Evolutionary conservation across 2,888 invertebrate genomes (phyloP), one percentile per base, ranked within the genome.

Genomic region (Encarsia formosa): DNA sequence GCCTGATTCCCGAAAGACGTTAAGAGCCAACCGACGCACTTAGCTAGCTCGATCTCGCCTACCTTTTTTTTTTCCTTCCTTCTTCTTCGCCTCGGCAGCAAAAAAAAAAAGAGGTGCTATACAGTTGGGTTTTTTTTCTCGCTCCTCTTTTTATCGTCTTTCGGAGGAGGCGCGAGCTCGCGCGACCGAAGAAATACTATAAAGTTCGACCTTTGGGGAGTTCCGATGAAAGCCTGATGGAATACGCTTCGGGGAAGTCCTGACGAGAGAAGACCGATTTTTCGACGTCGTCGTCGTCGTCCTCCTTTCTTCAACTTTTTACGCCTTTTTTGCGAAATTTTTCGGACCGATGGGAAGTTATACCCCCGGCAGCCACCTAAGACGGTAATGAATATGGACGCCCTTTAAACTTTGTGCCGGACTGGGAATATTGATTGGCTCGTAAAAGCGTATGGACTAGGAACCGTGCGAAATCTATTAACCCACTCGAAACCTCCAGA

Each of bases 1-100:
- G 57, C 57, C 16, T 44, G 61, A 65, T 65, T 65, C 65, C 60
- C 54, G 58, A 65, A 64, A 64, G 63, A 64, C 64, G 64, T 65
- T 65, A 62, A 63, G 47, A n/a, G n/a, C n/a, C n/a, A n/a, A n/a
- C n/a, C n/a, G n/a, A 32, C 34, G 26, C 59, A 65, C 60, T 67
- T 61, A 62, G 63, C 58, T 62, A 41, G 38, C 39, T 19, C 15
- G 22, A n/a, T 6, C 40, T 9, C 35, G 35, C 9, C n/a, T 35
- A 15, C 29, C 51, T 58, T 53, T 41, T 44, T 52, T 49, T 43
- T 53, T 42, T 58, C 37, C 47, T 40, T 53, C 26, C 37, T 13
- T 22, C 18, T 40, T 16, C 19, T 19, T 45, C 29, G 31, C 24
- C 26, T 20, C 31, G 15, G 23, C 39, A 26, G n/a, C n/a, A n/a